Percentiles rank a stretch among this genome's conserved stretches.
Conservation (phyloP, 35 echinoderm and acorn worm species). For the Ophiothrix spiculata region DNA sequence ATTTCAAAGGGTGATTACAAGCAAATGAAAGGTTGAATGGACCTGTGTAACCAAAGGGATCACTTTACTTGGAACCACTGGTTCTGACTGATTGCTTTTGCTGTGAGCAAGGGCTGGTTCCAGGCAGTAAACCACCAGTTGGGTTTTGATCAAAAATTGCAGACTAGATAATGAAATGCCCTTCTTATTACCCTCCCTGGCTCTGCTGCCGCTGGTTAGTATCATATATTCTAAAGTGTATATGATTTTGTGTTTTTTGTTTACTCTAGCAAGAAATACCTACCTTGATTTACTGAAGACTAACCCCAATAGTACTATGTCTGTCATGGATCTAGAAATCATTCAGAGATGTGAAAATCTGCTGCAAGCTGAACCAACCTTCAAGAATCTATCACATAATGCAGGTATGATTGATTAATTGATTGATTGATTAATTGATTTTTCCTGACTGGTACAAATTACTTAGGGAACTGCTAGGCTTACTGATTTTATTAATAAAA, state of each 20-base stretch:
- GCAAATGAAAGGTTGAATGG: no score
- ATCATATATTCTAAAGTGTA: not conserved
- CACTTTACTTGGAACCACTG: no score
- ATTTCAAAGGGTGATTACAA: no score
- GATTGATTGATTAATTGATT: not conserved
- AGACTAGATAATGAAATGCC: no score
- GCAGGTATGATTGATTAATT: slow-evolving; percentile 15
- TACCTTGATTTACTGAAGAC: slow-evolving; percentile 54
- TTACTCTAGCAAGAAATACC: slow-evolving; percentile 30
- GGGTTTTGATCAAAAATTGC: no score
- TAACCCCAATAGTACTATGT: slow-evolving; percentile 69
- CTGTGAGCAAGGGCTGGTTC: no score
- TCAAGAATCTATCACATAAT: slow-evolving; percentile 46
- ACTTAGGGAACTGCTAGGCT: no score
- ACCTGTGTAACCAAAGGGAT: no score
- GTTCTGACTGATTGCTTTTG: no score
- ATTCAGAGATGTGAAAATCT: slow-evolving; percentile 69
- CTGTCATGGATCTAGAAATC: slow-evolving; percentile 80
- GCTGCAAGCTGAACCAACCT: slow-evolving; percentile 67
- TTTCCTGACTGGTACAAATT: no score
- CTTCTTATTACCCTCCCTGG: not conserved
- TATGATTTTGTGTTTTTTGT: not conserved
- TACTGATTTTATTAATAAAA: no score
- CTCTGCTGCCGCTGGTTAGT: not conserved
- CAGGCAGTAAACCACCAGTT: no score